These are phyloP conservation scores for Pollimyrus isidori DNA, from an alignment of 2,113 vertebrate genomes.

Conservation along the genomic window DNA sequence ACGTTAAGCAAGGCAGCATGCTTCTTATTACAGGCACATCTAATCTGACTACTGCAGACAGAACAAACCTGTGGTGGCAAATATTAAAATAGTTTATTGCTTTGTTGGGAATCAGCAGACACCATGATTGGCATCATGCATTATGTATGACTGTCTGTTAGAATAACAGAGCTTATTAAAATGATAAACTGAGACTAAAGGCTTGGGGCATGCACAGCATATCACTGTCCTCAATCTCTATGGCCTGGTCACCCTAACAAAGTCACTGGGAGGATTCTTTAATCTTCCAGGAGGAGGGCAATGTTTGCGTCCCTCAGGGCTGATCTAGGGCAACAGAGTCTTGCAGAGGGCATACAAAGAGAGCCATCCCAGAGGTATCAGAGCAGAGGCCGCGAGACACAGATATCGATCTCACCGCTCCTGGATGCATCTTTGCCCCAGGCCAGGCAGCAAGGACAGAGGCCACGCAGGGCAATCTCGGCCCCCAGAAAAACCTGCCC, in stretches of 20 bases:
- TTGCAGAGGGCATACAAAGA: constrained; percentile 29
- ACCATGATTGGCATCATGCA: background rate
- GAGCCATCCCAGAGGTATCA: constrained; percentile 14
- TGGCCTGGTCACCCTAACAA: background rate
- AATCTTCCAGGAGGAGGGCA: constrained; percentile 18
- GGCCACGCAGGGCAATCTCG: constrained; percentile 27
- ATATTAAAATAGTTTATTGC: background rate
- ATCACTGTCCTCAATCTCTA: background rate
- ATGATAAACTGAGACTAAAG: background rate
- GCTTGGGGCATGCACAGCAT: no score
- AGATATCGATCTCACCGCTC: constrained; percentile 36
- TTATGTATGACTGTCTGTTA: background rate
- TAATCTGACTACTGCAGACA: background rate
- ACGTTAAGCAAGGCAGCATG: background rate
- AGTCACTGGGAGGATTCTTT: constrained; percentile 20
- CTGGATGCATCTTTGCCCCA: constrained; percentile 30
- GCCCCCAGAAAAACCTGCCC: constrained; percentile 35
- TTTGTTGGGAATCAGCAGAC: background rate
- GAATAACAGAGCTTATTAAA: background rate
- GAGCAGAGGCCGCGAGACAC: constrained; percentile 7
- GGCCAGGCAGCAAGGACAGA: constrained; percentile 21
- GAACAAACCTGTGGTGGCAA: background rate
- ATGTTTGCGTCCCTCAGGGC: constrained; percentile 12
- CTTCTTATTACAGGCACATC: background rate
- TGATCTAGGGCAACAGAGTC: background rate